Conservation (phyloP, 1,140 invertebrate genomes). For the Hormaphis cornu region DNA sequence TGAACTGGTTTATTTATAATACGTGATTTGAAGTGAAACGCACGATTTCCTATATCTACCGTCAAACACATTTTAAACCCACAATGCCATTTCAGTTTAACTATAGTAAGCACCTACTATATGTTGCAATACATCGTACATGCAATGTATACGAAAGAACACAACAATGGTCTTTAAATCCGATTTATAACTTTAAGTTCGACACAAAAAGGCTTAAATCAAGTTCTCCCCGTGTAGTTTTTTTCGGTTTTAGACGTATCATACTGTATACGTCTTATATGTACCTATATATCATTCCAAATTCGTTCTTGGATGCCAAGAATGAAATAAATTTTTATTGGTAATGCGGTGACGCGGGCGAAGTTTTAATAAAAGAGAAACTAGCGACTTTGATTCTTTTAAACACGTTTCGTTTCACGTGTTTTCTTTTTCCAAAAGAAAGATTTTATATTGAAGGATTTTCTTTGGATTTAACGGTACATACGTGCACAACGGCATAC, state of each 20-base stretch:
- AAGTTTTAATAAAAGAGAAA: neutral
- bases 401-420: neutral
- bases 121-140: too few relatives aligned
- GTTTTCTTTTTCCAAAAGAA: too few relatives aligned
- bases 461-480: too few relatives aligned
- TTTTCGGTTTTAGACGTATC: neutral
- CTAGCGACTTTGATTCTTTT: constrained; percentile 6
- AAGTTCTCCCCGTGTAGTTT: constrained; percentile 20
- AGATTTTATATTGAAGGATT: too few relatives aligned
- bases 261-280: neutral
- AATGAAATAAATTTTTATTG: constrained; percentile 1
- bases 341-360: neutral
- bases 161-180: constrained; percentile 7
- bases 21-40: too few relatives aligned
- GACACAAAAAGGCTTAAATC: constrained; percentile 19
- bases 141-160: neutral
- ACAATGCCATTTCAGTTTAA: too few relatives aligned
- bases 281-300: neutral
- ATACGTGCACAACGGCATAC: too few relatives aligned
- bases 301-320: neutral
- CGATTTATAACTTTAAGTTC: constrained; percentile 3
- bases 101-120: too few relatives aligned
- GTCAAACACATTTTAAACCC: too few relatives aligned
- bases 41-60: too few relatives aligned
- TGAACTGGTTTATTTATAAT: too few relatives aligned